Base-by-base conservation (phyloP, 2,797 vertebrate genomes). In the Lepilemur septentrionalis region DNA sequence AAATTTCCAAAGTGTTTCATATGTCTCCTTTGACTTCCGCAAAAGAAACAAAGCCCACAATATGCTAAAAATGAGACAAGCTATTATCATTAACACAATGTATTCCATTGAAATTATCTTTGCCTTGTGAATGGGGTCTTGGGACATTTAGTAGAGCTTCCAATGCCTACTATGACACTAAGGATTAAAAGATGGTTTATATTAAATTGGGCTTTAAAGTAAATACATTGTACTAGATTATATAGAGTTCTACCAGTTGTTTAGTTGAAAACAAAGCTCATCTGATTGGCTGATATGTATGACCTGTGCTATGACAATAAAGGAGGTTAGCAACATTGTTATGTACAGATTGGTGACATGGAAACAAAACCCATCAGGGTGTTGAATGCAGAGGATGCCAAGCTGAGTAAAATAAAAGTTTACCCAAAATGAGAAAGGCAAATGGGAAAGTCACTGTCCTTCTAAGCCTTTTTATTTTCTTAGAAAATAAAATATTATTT, bases 261-360 rank as follows among this genome's bases (percentile, higher is more conserved):
- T 93, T 89, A 73, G 12, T n/a, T 93, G 18, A 57, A 80, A 97
- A 80, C 43, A 90, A 95, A 63, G n/a, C 12, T 48, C 63, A 89
- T 32, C 41, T 35, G 0, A 79, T 41, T 87, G 92, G 28, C 59
- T 91, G 23, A 76, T 95, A 93, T 90, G 10, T 72, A n/a, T 63
- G 3, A 73, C 61, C 23, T 65, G 72, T 72, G 52, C 30, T 65
- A 28, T 4, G 14, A 82, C 32, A 78, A 9, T 41, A 50, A 92
- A 75, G 20, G 25, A 63, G 22, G 22, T 23, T 84, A 84, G 28
- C 52, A n/a, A 84, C 30, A 30, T 50, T 93, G 20, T 91, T 91
- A 59, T 43, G 28, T 91, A 30, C 18, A 67, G 13, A 22, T 75
- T 80, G 25, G 10, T 93, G 28, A 89, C 17, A 69, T 25, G 57